Conservation (phyloP, 2,888 invertebrate species). For the Hoplodrina blanda region DNA sequence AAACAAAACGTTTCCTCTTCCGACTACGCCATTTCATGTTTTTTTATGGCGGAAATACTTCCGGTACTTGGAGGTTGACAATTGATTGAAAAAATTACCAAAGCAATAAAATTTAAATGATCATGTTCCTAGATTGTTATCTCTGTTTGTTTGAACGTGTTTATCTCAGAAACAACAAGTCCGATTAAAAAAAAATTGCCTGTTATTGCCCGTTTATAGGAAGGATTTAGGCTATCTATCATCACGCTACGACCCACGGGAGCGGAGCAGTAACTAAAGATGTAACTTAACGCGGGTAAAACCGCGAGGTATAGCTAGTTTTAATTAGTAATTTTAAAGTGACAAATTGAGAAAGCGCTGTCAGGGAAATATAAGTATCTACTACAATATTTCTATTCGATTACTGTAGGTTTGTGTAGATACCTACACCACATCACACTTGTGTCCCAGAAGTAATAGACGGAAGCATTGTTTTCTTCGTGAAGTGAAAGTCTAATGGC, state of each 20-base stretch:
- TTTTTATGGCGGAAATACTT: constrained; percentile 48
- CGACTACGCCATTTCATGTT: constrained; percentile 49
- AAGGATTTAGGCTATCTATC: too few relatives aligned
- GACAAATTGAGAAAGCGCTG: neutral
- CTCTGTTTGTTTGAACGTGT: too few relatives aligned
- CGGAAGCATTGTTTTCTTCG: neutral
- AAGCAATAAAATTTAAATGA: constrained; percentile 1
- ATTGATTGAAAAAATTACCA: constrained; percentile 15
- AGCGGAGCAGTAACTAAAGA: too few relatives aligned
- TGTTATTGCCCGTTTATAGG: too few relatives aligned
- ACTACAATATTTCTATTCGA: too few relatives aligned
- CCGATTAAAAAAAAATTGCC: too few relatives aligned
- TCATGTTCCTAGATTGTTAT: neutral
- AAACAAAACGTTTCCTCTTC: constrained; percentile 65
- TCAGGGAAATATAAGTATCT: neutral
- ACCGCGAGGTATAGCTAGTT: too few relatives aligned
- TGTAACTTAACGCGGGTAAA: too few relatives aligned
- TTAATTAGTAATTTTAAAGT: neutral
- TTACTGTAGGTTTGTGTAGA: too few relatives aligned
- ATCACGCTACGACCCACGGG: too few relatives aligned
- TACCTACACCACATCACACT: neutral
- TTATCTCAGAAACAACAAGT: too few relatives aligned
- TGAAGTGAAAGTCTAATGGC: neutral
- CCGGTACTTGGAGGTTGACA: constrained; percentile 53
- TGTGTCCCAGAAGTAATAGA: neutral